These are phyloP conservation scores for Phorcus lineatus DNA, from an alignment of 2,888 invertebrate species.

Conservation along the genomic window DNA sequence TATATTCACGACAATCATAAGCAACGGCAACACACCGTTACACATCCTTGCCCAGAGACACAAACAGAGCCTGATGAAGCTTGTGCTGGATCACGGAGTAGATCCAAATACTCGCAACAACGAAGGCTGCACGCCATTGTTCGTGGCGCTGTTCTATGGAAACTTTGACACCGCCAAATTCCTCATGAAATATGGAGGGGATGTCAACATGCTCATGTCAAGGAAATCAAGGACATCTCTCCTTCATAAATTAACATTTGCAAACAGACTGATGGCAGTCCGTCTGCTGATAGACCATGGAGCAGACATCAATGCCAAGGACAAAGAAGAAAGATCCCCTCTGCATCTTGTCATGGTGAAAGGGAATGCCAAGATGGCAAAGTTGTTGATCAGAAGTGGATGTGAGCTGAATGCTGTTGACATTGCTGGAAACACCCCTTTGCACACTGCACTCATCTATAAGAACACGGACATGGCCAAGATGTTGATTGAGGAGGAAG, in stretches of 20 bases:
- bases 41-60: constrained; percentile 60
- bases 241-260: constrained; percentile 59
- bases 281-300: constrained; percentile 56
- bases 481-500: constrained; percentile 51
- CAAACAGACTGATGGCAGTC: constrained; percentile 50
- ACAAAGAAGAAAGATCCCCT: constrained; percentile 54
- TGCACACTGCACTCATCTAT: constrained; percentile 34
- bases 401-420: constrained; percentile 57
- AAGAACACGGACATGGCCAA: constrained; percentile 38
- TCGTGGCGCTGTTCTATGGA: constrained; percentile 54
- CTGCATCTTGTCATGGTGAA: constrained; percentile 60
- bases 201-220: constrained; percentile 57
- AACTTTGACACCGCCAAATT: constrained; percentile 54
- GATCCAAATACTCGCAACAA: constrained; percentile 63
- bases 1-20: constrained; percentile 59
- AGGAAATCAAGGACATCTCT: constrained; percentile 56
- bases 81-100: constrained; percentile 55
- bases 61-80: constrained; percentile 52
- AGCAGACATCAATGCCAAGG: constrained; percentile 53
- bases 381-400: constrained; percentile 51
- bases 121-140: constrained; percentile 57
- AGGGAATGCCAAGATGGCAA: constrained; percentile 51
- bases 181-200: constrained; percentile 61
- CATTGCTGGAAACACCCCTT: constrained; percentile 40
- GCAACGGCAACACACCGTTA: constrained; percentile 60